Conservation (phyloP, 1,140 invertebrate species). For the Battus philenor region DNA sequence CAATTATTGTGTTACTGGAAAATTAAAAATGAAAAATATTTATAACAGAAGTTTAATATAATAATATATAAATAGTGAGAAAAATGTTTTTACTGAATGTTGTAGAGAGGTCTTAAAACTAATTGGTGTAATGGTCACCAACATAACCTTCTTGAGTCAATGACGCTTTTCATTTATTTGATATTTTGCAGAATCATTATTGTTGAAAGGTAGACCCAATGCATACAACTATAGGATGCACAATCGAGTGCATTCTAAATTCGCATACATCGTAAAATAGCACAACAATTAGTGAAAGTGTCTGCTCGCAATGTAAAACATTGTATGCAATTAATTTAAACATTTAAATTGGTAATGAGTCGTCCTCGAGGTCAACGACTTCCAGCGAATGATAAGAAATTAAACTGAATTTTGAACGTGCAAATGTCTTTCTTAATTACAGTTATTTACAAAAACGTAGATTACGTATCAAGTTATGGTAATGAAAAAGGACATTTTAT, state of each 20-base stretch:
- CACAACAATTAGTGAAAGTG: neutral
- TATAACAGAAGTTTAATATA: neutral
- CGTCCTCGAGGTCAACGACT: constrained; percentile 8
- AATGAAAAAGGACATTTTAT: no score
- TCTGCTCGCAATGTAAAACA: neutral
- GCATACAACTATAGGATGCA: no score
- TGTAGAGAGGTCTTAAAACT: no score
- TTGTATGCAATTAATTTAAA: constrained; percentile 4
- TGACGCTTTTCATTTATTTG: no score
- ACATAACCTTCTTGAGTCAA: no score
- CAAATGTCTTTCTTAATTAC: neutral
- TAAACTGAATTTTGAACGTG: neutral
- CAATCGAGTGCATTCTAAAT: no score
- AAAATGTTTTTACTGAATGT: neutral
- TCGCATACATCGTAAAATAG: no score
- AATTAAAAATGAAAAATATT: neutral
- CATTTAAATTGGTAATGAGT: constrained; percentile 14
- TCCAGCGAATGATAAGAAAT: neutral
- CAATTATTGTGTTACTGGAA: neutral
- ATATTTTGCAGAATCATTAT: no score
- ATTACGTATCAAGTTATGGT: constrained; percentile 3
- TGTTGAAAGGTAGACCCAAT: no score
- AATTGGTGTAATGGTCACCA: no score
- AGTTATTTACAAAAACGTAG: neutral
- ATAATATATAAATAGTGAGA: neutral